Evolutionary conservation across 2,888 invertebrate species (phyloP).

Genomic region (Watsonalla binaria): DNA sequence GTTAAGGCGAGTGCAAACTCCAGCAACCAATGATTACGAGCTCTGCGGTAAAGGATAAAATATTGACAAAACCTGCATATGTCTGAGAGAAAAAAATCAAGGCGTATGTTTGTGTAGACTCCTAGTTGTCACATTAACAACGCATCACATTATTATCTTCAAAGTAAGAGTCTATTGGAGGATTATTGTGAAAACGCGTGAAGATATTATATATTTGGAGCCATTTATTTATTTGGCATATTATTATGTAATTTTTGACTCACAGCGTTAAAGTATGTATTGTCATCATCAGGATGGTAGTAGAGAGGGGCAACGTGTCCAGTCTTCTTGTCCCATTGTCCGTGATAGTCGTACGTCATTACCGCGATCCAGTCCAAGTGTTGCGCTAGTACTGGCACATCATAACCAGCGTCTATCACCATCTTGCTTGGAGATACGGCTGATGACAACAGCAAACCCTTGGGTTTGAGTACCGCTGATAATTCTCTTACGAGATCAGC

Average conservation of each 20-base stretch:
- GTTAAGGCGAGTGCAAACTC: too few species aligned
- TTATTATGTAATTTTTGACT: conserved; percentile 30
- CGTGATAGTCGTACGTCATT: conserved; percentile 95
- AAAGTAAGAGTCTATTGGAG: too few species aligned
- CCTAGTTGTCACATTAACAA: too few species aligned
- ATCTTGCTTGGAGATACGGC: conserved; percentile 93
- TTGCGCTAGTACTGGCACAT: conserved; percentile 85
- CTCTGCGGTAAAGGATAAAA: too few species aligned
- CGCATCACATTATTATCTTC: too few species aligned
- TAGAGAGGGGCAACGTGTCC: conserved; percentile 93
- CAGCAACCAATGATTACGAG: too few species aligned
- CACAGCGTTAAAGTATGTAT: conserved; percentile 90
- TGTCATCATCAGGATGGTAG: conserved; percentile 89
- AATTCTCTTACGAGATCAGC: conserved; percentile 86
- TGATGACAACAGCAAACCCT: conserved; percentile 85
- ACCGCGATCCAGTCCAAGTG: conserved; percentile 94
- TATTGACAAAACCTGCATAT: too few species aligned
- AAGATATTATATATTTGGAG: too few species aligned
- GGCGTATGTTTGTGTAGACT: too few species aligned
- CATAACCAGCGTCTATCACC: conserved; percentile 91
- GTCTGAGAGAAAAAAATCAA: too few species aligned
- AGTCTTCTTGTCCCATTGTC: conserved; percentile 95
- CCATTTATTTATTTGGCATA: neutral
- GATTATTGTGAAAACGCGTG: too few species aligned
- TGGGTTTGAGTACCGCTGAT: conserved; percentile 81